Evolutionary conservation across 2,797 vertebrate species (phyloP).

Genomic region (Ceryle rudis): DNA sequence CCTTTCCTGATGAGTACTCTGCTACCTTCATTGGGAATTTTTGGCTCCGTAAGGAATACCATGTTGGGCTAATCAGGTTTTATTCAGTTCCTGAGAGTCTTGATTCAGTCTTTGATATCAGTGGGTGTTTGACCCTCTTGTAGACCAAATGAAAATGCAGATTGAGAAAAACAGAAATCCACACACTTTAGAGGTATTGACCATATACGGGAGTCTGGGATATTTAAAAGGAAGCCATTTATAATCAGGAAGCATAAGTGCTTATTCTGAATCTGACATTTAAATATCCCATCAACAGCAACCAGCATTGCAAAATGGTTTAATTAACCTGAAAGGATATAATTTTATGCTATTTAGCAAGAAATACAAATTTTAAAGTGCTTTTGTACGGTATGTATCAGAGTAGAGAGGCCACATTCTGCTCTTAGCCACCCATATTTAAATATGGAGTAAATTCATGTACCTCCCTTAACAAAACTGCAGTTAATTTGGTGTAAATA

Average conservation of each 20-base stretch:
- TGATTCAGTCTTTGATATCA: neutral
- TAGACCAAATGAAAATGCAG: neutral
- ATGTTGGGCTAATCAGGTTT: neutral
- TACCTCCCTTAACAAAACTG: neutral
- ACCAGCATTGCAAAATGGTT: conserved; percentile 16
- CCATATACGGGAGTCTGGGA: neutral
- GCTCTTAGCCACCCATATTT: neutral
- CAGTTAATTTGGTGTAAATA: neutral
- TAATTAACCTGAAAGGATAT: conserved; percentile 69
- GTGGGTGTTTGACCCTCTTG: neutral
- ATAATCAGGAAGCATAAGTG: conserved; percentile 10
- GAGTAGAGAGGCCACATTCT: neutral
- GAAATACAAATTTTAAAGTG: conserved; percentile 56
- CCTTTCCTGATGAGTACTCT: neutral
- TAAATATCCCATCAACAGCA: conserved; percentile 40
- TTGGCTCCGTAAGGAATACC: neutral
- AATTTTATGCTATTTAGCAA: conserved; percentile 66
- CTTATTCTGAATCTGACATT: conserved; percentile 45
- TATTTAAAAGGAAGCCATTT: conserved; percentile 7
- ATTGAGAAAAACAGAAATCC: neutral
- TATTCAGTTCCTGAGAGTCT: neutral
- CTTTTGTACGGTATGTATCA: neutral
- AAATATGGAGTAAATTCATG: neutral
- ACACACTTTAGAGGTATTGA: neutral
- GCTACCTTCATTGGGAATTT: neutral